Conservation (phyloP, 2,797 vertebrate species). For the Fratercula arctica region DNA sequence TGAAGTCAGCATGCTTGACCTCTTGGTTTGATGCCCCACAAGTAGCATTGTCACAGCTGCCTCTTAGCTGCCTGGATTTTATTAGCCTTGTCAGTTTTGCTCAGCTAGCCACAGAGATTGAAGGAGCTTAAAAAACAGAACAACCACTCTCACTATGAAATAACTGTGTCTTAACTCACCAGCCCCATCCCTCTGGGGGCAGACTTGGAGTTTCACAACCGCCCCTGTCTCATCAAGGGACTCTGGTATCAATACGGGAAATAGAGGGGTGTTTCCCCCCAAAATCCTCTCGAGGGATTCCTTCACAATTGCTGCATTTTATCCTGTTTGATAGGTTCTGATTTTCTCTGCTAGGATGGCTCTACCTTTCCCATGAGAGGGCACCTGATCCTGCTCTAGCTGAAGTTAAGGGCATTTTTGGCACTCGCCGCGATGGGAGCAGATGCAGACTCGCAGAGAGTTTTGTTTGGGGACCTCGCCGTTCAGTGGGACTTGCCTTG, state of each 20-base stretch:
- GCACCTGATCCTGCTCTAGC: not conserved
- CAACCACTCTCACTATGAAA: not conserved
- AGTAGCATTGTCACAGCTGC: not conserved
- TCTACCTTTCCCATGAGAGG: not conserved
- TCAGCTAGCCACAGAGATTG: not conserved
- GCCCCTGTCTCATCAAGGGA: not conserved
- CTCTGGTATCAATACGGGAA: not conserved
- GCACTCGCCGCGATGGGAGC: rapidly evolving
- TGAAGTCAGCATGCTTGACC: not conserved
- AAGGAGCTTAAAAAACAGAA: not conserved
- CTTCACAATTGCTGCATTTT: not conserved
- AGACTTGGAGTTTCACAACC: not conserved
- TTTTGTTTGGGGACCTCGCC: rapidly evolving
- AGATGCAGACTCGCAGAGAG: not conserved
- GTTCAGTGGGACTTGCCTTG: not conserved
- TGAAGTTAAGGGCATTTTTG: not conserved
- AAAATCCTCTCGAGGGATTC: rapidly evolving
- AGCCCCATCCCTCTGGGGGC: not conserved
- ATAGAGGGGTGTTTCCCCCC: rapidly evolving
- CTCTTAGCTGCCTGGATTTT: not conserved
- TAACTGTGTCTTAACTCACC: not conserved
- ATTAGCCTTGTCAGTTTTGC: constrained; percentile 7
- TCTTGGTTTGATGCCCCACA: not conserved
- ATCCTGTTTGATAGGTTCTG: not conserved
- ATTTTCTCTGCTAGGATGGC: not conserved